Evolutionary conservation across 35 echinoderm and acorn worm species (phyloP), one percentile per base, ranked within the genome.

Genomic region (Stichopus chloronotus): DNA sequence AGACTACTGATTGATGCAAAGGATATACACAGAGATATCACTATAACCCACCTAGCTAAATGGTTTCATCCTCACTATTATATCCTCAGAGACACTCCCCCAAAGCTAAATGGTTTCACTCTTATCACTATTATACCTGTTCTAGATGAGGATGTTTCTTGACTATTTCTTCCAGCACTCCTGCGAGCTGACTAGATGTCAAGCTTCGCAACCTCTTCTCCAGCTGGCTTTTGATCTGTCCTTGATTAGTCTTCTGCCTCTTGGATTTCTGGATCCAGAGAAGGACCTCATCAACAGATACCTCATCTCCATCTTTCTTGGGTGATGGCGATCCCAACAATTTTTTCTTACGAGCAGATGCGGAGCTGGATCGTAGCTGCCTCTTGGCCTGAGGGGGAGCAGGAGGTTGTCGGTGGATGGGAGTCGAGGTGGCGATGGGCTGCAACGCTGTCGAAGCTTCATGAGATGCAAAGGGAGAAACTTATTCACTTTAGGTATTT

Each of bases 251-350:
- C 20, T 52, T 69, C 68, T 90, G 87, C 68, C 68, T 91, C 72
- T 91, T 76, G 9, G 59, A 55, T 7, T 14, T 76, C 52, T 78
- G 63, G 6, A 91, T 78, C 88, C 63, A 91, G 4, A 91, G 53
- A 3, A 91, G 63, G 30, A 91, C 88, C 43, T 91, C 88, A n/a
- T 91, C 88, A 9, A 91, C 88, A 1, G 88, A 91, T 13, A 91
- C 68, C 9, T 43, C 56, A 1, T 43, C 11, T 17, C 53, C 63
- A 6, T 23, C 59, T 14, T 58, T 57, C n/a, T 17, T 24, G 19
- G 85, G 85, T 5, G 85, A 88, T 3, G 85, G 20, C 17, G 12
- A 9, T 14, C 19, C 13, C 20, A 16, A 24, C 10, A 10, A 22
- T 52, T 78, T 91, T 17, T 57, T 91, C 4, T 88, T 57, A 68